Conservation (phyloP, 2,797 vertebrate genomes). For the Helarctos malayanus region DNA sequence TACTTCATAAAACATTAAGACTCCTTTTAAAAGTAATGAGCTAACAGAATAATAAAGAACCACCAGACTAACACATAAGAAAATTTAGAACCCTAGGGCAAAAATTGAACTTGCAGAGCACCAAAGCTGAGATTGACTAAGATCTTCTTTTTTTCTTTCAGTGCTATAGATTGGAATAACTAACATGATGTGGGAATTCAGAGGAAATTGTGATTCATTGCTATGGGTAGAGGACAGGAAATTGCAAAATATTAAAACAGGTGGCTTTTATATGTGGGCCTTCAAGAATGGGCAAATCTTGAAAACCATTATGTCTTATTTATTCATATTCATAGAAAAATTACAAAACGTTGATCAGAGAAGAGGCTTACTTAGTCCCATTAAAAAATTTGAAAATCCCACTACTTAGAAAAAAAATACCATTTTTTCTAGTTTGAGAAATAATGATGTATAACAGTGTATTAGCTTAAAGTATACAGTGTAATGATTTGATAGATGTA, state of each 20-base stretch:
- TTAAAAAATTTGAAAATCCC: neutral
- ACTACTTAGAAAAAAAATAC: neutral
- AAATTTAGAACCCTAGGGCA: neutral
- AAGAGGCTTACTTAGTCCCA: neutral
- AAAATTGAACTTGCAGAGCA: neutral
- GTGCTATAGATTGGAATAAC: neutral
- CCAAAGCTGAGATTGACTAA: neutral
- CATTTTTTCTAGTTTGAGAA: neutral
- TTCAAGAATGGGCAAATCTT: slow-evolving; percentile 16
- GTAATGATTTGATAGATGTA: neutral
- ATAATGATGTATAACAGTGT: neutral
- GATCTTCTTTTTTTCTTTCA: neutral
- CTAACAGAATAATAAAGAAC: neutral
- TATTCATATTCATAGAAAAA: slow-evolving; percentile 39
- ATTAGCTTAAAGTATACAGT: neutral
- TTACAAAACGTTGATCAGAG: neutral
- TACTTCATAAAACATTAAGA: neutral
- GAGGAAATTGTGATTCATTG: neutral
- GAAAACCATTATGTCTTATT: neutral
- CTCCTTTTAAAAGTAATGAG: neutral
- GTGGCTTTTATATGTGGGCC: neutral
- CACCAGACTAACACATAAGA: neutral
- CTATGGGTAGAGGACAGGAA: neutral
- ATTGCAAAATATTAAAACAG: neutral
- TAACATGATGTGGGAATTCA: neutral